Evolutionary conservation across 2,797 vertebrate genomes (phyloP).

Genomic region (Oophaga sylvatica): DNA sequence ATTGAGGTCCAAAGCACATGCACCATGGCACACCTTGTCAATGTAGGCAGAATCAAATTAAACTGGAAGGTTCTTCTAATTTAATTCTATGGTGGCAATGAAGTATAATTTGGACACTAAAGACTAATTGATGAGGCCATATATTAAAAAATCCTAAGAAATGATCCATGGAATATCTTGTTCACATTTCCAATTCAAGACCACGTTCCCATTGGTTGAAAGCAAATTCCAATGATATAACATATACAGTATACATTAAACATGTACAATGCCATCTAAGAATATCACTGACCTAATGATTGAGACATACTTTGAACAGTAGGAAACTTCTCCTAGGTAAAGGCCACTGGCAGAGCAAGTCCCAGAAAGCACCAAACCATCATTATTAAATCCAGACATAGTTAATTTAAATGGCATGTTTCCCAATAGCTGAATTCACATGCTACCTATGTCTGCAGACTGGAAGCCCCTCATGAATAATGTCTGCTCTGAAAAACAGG

Average conservation of each 20-base stretch:
- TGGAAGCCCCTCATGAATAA: slow-evolving; percentile 12
- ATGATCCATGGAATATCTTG: slow-evolving; percentile 2
- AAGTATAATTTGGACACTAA: neutral
- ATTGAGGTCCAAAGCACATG: neutral
- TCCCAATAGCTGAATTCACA: slow-evolving; percentile 15
- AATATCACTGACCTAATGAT: slow-evolving; percentile 19
- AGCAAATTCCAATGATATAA: slow-evolving; percentile 22
- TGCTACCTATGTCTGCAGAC: slow-evolving; percentile 34
- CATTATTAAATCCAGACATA: slow-evolving; percentile 28
- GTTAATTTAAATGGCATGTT: slow-evolving; percentile 35
- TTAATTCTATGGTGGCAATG: neutral
- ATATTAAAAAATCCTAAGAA: neutral
- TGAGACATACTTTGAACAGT: slow-evolving; percentile 25
- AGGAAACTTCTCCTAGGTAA: neutral
- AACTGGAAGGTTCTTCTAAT: neutral
- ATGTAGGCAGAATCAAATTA: neutral
- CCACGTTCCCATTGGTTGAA: neutral
- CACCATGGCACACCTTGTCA: neutral
- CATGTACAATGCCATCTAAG: neutral
- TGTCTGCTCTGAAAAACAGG: slow-evolving; percentile 33
- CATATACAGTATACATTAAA: neutral
- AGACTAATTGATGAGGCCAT: neutral
- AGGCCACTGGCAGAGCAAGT: slow-evolving; percentile 4
- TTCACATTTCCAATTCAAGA: neutral
- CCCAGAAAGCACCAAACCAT: slow-evolving; percentile 9